phyloP scores from a whole-genome alignment of 2,113 vertebrate species.

The Chloebia gouldiae region DNA sequence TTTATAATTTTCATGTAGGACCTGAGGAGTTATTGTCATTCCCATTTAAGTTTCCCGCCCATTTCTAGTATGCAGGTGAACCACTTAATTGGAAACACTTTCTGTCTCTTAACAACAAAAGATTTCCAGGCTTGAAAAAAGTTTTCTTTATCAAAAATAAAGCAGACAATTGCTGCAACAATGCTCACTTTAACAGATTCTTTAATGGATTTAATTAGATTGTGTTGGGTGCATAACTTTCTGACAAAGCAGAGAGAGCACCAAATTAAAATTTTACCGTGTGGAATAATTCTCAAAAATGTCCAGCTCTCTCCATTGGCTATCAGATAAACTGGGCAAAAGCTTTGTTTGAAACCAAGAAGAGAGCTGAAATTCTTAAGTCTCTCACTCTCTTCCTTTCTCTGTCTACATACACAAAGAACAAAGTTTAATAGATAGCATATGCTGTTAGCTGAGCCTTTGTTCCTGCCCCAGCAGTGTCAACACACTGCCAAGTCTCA shows the following conservation, averaged over 20 bases:
- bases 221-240: background rate
- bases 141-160: background rate
- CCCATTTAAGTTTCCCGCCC: background rate
- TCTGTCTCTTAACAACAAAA: background rate
- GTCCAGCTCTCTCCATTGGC: background rate
- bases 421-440: constrained; percentile 60
- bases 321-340: background rate
- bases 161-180: background rate
- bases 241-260: background rate
- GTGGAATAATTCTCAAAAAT: background rate
- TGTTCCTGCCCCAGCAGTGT: constrained; percentile 28
- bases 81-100: background rate
- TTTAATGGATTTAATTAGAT: background rate
- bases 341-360: background rate
- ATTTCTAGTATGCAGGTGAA: background rate
- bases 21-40: background rate
- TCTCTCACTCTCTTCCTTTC: background rate
- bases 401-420: constrained; percentile 5
- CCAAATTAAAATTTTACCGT: background rate
- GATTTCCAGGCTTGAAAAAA: background rate
- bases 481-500: constrained; percentile 20
- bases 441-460: constrained; percentile 18
- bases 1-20: background rate
- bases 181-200: background rate
- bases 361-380: background rate